Evolutionary conservation across 2,888 invertebrate genomes (phyloP).

Genomic region (Digitonthophagus gazella): DNA sequence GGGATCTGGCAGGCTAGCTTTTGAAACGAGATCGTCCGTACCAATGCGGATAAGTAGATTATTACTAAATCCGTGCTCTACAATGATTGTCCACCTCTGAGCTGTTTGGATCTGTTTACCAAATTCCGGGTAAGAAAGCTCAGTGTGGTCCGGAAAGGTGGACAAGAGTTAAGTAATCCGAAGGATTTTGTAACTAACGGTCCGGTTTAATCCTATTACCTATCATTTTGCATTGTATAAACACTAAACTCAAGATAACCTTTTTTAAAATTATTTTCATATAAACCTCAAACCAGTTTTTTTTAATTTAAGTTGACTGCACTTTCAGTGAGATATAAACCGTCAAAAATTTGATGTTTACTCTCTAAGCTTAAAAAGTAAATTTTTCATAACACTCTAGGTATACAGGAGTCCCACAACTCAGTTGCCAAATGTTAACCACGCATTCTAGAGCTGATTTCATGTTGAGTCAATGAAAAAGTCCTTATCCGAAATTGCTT

Average conservation of each 20-base stretch:
- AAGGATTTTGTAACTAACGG: not conserved
- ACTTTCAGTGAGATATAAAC: too few species aligned
- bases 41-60: not conserved
- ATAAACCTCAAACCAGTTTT: too few species aligned
- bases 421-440: too few species aligned
- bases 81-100: not conserved
- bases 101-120: not conserved
- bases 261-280: too few species aligned
- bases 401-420: too few species aligned
- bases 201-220: not conserved
- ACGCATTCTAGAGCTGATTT: too few species aligned
- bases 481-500: too few species aligned
- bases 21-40: not conserved
- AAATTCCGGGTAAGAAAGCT: not conserved
- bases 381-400: too few species aligned
- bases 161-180: not conserved
- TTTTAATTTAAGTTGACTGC: too few species aligned
- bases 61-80: not conserved
- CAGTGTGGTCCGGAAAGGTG: not conserved
- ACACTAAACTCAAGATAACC: not conserved
- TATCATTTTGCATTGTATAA: not conserved
- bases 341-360: too few species aligned
- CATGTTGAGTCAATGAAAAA: too few species aligned
- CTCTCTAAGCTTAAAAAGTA: too few species aligned
- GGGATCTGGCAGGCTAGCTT: not conserved